phyloP scores from a whole-genome alignment of 1,140 invertebrate species.

The Oncopodura yosiiana region DNA sequence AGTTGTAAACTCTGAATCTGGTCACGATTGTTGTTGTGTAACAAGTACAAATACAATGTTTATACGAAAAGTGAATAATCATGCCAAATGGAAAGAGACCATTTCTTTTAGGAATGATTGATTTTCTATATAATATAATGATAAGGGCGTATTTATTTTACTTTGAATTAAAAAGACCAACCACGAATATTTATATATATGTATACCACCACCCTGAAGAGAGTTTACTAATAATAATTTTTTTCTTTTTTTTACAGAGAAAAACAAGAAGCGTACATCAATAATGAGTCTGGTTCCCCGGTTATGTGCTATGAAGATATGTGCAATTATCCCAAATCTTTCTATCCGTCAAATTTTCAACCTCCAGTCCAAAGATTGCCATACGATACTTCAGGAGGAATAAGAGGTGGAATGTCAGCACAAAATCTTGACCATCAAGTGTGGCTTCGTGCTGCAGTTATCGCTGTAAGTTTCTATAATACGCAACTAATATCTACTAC shows the following conservation, averaged over 20 bases:
- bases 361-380: constrained; percentile 9
- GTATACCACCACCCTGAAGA: constrained; percentile 9
- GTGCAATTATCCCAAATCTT: constrained; percentile 32
- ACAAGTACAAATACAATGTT: too few species aligned
- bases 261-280: constrained; percentile 23
- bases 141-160: constrained; percentile 5
- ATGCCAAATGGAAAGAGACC: too few species aligned
- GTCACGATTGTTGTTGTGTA: too few species aligned
- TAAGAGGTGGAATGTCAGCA: constrained; percentile 9
- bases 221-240: neutral
- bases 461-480: too few species aligned
- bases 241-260: constrained; percentile 17
- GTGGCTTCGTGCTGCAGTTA: constrained; percentile 28
- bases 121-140: too few species aligned
- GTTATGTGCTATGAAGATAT: constrained; percentile 29
- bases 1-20: too few species aligned
- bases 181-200: neutral
- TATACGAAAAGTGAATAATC: too few species aligned
- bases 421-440: constrained; percentile 28
- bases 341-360: constrained; percentile 23
- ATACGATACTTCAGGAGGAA: constrained; percentile 18
- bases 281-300: constrained; percentile 11
- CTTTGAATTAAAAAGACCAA: constrained; percentile 1
- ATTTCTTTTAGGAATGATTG: too few species aligned
- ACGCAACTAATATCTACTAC: too few species aligned